Evolutionary conservation across 2,797 vertebrate species (phyloP), one percentile per base, ranked within the genome.

Genomic region (Tympanoctomys barrerae): DNA sequence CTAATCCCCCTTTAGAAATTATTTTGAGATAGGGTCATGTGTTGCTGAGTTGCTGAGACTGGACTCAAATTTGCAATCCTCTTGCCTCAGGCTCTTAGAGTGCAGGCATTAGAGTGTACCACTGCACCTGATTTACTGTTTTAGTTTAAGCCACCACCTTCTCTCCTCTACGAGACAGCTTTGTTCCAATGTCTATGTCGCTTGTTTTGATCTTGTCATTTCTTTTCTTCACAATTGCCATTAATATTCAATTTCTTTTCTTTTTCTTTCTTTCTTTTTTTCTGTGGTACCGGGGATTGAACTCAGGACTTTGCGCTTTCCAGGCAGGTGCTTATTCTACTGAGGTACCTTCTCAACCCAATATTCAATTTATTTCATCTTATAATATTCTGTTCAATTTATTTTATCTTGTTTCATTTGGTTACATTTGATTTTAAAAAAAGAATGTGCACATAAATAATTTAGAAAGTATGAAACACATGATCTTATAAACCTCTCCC

Each of bases 401-500:
- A 84, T 73, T 92, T 92, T 80, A 71, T 42, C 22, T 92, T 75
- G 46, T 49, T 49, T 77, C 26, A 49, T 77, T 77, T 49, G 24
- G 42, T 77, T 77, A 77, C 36, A 73, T 73, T 73, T 42, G 22
- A 26, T 42, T 73, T 73, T 18, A 16, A 14, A 57, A 71, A 36
- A 39, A 7, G 8, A 21, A 71, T 36, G 68, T 10, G 19, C 18
- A 39, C 1, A 3, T 42, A 26, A 28, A 2, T 75, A 13, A 70
- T 82, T 82, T 90, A 82, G 66, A n/a, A 87, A 87, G 57, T 21
- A 82, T 61, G 70, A 89, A 79, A 66, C 33, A 90, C 82, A n/a
- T 71, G 52, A 83, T 18, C 13, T 59, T n/a, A 18, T 64, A 71
- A 91, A 59, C 7, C 1, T 12, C 93, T 57, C 42, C 18, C 33